Evolutionary conservation across 2,113 vertebrate species (phyloP), one percentile per base, ranked within the genome.

Genomic region (Spizaetus ornatus): DNA sequence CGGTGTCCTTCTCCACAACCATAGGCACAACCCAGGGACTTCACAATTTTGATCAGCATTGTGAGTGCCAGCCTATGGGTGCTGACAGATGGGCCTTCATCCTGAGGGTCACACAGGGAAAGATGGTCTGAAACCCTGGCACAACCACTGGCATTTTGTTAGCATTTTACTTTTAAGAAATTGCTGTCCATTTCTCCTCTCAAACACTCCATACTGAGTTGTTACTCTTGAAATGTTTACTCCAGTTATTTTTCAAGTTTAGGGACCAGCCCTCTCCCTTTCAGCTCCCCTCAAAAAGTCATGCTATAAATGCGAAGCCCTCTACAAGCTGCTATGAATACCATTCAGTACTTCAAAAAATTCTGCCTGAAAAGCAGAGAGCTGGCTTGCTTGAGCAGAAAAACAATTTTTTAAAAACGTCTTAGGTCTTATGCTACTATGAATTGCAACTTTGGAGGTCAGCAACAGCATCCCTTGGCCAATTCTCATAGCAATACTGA

Each of bases 1-100:
- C 99, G 99, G 70, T 99, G 99, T 77, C 99, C 99, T 97, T 99
- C 99, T 25, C 99, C 99, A n/a, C 99, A 99, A 87, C 99, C 99
- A 92, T 99, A 99, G 27, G 99, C 99, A 91, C 99, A 99, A 26
- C 99, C 99, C 96, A 99, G 96, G 36, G 99, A 99, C 95, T 99
- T 99, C 29, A 99, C 99, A 73, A 99, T 99, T 98, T 99, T 99
- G 84, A 99, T 99, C 34, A 99, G 98, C 99, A 99, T 99, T 95
- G 99, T 99, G 78, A 99, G 98, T 74, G 99, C 99, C 93, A 99
- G 97, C 89, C 98, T 99, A 97, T 99, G 99, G 47, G 99, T 98
- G 97, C 99, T 99, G 62, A 99, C 84, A 42, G 98, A 97, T 6
- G 97, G 97, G 47, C 96, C 98, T 94, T 99, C 99, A 77, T 99